Evolutionary conservation across 1,140 invertebrate species (phyloP), one percentile per base, ranked within the genome.

Genomic region (Ephestia elutella): DNA sequence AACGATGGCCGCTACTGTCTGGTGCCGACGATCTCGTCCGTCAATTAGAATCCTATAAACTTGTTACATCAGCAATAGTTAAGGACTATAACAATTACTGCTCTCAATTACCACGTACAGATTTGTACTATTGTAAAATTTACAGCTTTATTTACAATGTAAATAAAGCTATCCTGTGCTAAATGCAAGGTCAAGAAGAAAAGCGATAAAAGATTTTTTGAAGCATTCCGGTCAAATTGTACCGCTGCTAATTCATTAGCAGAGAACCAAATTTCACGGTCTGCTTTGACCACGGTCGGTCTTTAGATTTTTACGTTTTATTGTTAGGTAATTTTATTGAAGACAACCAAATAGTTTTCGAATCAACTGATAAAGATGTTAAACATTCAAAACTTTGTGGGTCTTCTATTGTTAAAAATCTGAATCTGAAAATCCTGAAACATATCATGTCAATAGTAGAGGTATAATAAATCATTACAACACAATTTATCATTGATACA

Each of bases 11-110:
- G 68, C 66, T 56, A 54, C 65, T 63, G 68, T 66, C 65, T 63
- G 64, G 54, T 68, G 73, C 15, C 38, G 15, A 44, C 13, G n/a
- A 5, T 15, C 38, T 10, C 13, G 75, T 81, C 73, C 74, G 76
- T 78, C 76, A 79, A 81, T 81, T 81, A 76, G 67, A 72, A 63
- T 64, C 68, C 30, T 32, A 32, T 32, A 73, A 74, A 75, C 70
- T 72, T 77, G 72, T 79, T 78, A 68, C 72, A 78, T 78, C 71
- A 63, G 50, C 55, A 56, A 19, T 66, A 56, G 56, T 25, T 49
- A 25, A 28, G 49, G 66, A 68, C 63, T 62, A 70, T 60, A 65
- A 73, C 67, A 68, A 70, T 70, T 69, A 69, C 62, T 54, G 58
- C 62, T 56, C 62, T 50, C 55, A 30, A 51, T 44, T 50, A 62